Conservation (phyloP, 2,797 vertebrate species). For the Oryzias sinensis region DNA sequence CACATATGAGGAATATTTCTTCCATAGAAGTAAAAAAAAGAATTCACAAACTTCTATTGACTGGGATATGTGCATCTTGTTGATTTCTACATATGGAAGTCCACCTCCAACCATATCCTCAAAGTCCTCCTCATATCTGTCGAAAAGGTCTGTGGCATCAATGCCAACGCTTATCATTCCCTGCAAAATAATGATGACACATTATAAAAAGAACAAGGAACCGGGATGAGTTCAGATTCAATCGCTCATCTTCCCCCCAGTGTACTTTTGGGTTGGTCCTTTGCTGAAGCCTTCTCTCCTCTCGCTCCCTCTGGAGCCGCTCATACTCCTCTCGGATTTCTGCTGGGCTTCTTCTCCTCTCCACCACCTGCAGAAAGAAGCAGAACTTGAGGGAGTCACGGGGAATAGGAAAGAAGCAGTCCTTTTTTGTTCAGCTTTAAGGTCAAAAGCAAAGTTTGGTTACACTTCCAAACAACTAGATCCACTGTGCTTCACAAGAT, state of each 20-base stretch:
- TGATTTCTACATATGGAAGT: constrained; percentile 94
- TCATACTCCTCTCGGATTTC: constrained; percentile 98
- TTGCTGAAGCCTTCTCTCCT: constrained; percentile 93
- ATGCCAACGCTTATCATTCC: constrained; percentile 96
- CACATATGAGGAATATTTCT: background rate
- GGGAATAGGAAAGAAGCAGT: too few relatives aligned
- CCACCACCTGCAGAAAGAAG: constrained; percentile 85
- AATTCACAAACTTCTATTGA: constrained; percentile 88
- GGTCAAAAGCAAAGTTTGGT: too few relatives aligned
- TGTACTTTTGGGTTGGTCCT: constrained; percentile 96
- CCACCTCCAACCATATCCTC: constrained; percentile 84
- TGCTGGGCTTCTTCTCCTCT: constrained; percentile 90
- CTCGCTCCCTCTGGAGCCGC: constrained; percentile 91
- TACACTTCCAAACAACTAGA: too few relatives aligned
- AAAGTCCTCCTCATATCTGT: constrained; percentile 94
- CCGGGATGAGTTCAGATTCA: background rate
- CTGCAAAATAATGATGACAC: constrained; percentile 65
- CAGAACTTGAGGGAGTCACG: constrained; percentile 2
- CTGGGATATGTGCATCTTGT: constrained; percentile 99
- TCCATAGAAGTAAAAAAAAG: too few relatives aligned
- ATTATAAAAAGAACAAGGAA: background rate
- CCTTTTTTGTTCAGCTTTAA: too few relatives aligned
- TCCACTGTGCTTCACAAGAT: too few relatives aligned
- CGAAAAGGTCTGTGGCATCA: constrained; percentile 97
- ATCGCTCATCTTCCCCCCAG: constrained; percentile 10